Evolutionary conservation across 2,888 invertebrate genomes (phyloP), one percentile per base, ranked within the genome.

Genomic region (Cacoxenus indagator): DNA sequence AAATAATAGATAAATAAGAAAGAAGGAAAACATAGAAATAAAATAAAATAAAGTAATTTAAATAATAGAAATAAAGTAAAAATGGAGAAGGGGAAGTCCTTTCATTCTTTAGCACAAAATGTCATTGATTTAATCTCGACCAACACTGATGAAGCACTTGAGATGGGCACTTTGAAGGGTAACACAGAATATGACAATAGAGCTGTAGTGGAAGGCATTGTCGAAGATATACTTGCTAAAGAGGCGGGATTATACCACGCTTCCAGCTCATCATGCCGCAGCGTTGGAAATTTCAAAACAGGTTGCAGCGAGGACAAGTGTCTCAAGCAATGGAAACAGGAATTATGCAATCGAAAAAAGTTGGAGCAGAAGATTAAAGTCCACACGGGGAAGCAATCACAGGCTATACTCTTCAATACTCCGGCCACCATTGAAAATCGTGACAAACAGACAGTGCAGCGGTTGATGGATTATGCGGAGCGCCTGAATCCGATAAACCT

Each of bases 321-420:
- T 0, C 72, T 86, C 0, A 72, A 77, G 61, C 71, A 74, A 6
- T 85, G 86, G 86, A 73, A 79, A n/a, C 64, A 80, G 19, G 71
- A 73, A 4, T 51, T 86, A 4, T 64, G 69, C 4, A 76, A 84
- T 14, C 81, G 86, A 1, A 55, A 71, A 0, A 11, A 46, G 4
- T 48, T 84, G 6, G 78, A 79, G 29, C 0, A 6, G 0, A 75
- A 70, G 64, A 86, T 85, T 17, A 37, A 17, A 4, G 48, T 37
- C 0, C 71, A 71, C 27, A 75, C 73, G 0, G 81, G 79, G 0
- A 82, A 82, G 9, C 65, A 19, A 0, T 73, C 75, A 1, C 37
- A 72, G 0, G 77, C 78, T 55, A 76, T 86, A 72, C 73, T 85
- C 1, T 77, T 78, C 57, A 86, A 85, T 76, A 70, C 75, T n/a